phyloP scores from a whole-genome alignment of 2,797 vertebrate genomes.

The Emydoidea blandingii region DNA sequence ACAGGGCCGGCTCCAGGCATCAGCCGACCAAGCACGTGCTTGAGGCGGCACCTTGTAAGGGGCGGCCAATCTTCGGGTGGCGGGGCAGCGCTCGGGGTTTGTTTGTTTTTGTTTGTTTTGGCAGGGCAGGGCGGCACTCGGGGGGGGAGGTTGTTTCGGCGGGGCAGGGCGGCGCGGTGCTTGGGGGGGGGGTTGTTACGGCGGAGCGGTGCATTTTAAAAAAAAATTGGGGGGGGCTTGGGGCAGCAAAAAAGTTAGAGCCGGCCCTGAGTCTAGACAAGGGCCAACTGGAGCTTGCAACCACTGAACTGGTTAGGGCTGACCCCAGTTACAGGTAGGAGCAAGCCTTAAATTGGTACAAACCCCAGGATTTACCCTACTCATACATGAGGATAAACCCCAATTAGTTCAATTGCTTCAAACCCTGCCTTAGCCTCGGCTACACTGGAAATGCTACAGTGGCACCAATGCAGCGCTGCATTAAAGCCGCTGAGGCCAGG shows the following conservation, averaged over 20 bases:
- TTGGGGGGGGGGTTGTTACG: no score
- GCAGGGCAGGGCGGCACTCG: no score
- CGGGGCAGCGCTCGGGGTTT: no score
- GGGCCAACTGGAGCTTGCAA: neutral
- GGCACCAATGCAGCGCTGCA: neutral
- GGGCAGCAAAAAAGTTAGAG: no score
- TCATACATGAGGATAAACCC: fast-evolving
- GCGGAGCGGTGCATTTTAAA: no score
- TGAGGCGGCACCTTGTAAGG: no score
- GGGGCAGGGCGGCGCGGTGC: no score
- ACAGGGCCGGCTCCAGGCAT: neutral
- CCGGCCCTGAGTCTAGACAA: neutral
- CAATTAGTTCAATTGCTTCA: neutral
- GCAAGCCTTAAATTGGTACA: neutral
- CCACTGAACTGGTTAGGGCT: neutral
- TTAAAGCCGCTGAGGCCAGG: neutral
- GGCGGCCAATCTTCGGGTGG: no score
- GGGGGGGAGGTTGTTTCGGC: no score
- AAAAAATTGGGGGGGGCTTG: no score
- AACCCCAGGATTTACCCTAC: neutral
- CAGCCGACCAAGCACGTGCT: no score
- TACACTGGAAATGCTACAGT: neutral
- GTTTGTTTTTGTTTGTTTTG: no score
- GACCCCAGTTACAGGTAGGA: neutral
- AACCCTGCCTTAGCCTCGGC: neutral